Evolutionary conservation across 2,888 invertebrate genomes (phyloP), one percentile per base, ranked within the genome.

Genomic region (Cyclophora punctaria): DNA sequence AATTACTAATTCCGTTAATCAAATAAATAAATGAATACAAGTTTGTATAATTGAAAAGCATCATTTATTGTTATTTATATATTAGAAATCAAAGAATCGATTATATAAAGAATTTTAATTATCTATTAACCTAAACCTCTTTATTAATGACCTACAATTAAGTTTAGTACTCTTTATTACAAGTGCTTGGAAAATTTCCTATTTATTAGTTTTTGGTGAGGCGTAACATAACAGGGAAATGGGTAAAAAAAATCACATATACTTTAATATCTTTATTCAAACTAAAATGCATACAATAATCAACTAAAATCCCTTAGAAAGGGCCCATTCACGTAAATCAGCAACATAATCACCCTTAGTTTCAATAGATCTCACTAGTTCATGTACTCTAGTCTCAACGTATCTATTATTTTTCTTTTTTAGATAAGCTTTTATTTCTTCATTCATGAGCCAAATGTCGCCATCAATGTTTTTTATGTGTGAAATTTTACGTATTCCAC

Each of bases 381-480:
- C 97, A 67, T 96, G 93, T 3, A 96, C 92, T 69, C 93, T 91
- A 4, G 91, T 90, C 60, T 92, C 90, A 5, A 94, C 72, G 53
- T 90, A 90, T 51, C 86, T 81, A 0, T 83, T 75, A 46, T 88
- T 78, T 44, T 81, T 80, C n/a, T 85, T 67, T 73, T 93, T 87
- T 43, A 96, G 80, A 63, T 91, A 90, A 5, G 81, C 66, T 52
- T 90, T 91, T 43, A 97, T 71, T 58, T 95, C 94, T 42, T 90
- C 87, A 64, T 94, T 94, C 58, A 96, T 71, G 37, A 83, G 66
- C 95, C 96, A 96, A 64, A 98, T 95, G 73, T 98, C 94, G 1
- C 98, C 98, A 65, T 95, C 91, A 51, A 98, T 91, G 64, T 89
- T 90, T 55, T 82, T 90, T 2, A 98, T 79, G 34, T 78, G 63